A percentile compares a stretch with the other conserved stretches of the same genome.
These are phyloP conservation scores for Cyphomyrus plagiostoma DNA, from an alignment of 2,113 vertebrate species.

Conservation along the genomic window DNA sequence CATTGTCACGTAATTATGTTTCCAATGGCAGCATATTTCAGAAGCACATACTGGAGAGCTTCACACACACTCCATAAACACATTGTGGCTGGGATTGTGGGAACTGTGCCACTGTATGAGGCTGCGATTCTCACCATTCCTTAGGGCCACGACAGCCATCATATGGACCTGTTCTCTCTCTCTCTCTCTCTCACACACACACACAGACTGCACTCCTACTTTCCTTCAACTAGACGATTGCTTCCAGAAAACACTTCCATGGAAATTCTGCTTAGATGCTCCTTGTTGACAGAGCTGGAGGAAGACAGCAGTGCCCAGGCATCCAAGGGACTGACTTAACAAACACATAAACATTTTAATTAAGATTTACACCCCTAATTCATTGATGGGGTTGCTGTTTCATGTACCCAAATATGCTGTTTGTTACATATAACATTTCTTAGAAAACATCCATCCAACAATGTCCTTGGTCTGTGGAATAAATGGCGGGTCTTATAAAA, in stretches of 20 bases:
- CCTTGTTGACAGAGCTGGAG: background rate
- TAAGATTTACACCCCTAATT: background rate
- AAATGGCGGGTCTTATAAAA: background rate
- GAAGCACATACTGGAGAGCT: background rate
- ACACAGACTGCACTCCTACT: background rate
- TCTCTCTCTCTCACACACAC: background rate
- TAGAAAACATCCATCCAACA: background rate
- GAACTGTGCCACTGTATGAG: background rate
- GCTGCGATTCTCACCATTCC: background rate
- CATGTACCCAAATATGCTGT: background rate
- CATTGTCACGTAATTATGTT: background rate
- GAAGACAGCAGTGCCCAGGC: background rate
- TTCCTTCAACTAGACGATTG: constrained; percentile 1
- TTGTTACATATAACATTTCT: background rate
- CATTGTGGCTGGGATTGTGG: background rate
- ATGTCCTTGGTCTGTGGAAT: background rate
- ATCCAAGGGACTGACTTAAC: background rate
- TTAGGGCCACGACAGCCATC: background rate
- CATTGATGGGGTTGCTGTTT: background rate
- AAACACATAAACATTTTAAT: background rate
- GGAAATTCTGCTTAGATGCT: background rate
- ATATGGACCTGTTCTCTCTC: no score
- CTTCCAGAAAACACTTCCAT: background rate
- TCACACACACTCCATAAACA: background rate
- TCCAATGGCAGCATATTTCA: background rate